These are phyloP conservation scores for Protula sp. DNA, from an alignment of 2,888 invertebrate genomes.

Conservation along the genomic window DNA sequence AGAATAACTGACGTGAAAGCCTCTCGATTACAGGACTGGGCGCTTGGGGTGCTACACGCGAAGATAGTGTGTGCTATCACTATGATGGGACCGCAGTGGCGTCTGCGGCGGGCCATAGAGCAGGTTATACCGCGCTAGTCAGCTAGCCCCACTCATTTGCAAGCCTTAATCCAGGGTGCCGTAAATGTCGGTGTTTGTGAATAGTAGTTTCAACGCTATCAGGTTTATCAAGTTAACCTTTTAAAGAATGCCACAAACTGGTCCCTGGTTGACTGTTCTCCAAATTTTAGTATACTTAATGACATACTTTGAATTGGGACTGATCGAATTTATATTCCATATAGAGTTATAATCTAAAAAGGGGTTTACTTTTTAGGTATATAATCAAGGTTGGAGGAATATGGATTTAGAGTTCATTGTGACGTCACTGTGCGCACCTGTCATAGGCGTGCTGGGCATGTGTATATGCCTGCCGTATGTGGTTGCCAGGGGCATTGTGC, in stretches of 20 bases:
- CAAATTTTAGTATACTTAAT: no score
- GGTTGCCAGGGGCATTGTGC: conserved; percentile 66
- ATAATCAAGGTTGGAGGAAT: conserved; percentile 86
- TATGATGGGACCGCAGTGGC: conserved; percentile 94
- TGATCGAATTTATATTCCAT: no score
- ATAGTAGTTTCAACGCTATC: no score
- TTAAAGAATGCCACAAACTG: no score
- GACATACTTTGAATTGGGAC: no score
- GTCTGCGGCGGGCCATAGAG: conserved; percentile 87
- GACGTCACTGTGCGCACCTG: conserved; percentile 79
- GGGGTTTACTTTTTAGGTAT: conserved; percentile 62
- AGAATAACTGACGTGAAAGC: no score
- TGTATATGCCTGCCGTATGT: conserved; percentile 91
- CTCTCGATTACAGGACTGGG: conserved; percentile 77
- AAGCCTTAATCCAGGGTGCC: no score
- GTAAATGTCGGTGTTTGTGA: no score
- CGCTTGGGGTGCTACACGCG: conserved; percentile 91
- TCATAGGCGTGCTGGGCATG: conserved; percentile 81
- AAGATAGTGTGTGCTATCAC: conserved; percentile 95
- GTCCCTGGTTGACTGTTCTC: no score
- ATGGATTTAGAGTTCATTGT: conserved; percentile 85
- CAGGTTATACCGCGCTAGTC: conserved; percentile 58
- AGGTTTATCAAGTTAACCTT: no score
- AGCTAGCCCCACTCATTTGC: background rate
- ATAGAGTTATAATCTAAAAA: no score